Base-by-base conservation (phyloP, 1,140 invertebrate species). In the Drosophila subobscura region DNA sequence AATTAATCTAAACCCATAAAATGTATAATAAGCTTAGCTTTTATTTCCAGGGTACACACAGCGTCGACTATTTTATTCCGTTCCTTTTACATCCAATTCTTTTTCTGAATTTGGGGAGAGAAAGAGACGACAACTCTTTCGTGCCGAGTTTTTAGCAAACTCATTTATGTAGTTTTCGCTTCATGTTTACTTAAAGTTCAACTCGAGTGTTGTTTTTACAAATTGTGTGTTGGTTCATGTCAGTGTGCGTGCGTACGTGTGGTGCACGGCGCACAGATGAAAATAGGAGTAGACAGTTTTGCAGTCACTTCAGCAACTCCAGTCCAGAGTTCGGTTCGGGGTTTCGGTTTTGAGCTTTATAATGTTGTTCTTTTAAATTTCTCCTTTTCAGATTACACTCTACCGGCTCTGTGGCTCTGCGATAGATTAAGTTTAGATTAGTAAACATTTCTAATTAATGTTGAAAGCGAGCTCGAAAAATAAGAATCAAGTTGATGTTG, bases 121-220 rank as follows among this genome's bases (percentile, higher is more conserved):
- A 45, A 37, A 40, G 22, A 52, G 54, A 59, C 52, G 79, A 71
- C 75, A 83, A 78, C 67, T 81, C 77, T 74, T 81, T 68, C 53
- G 77, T 79, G 63, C 72, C 44, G 67, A 81, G 83, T 86, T 88
- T 85, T 88, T 78, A 81, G 78, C 83, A 86, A 86, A 86, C 81
- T 86, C 81, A 86, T 86, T 86, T 86, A 88, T 86, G 74, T 81
- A 86, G 78, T 86, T 81, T 74, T 78, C 83, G 74, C 64, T 88
- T 78, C 74, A 81, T 86, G 81, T 86, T 86, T 86, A 83, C 78
- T 88, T 86, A 85, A 86, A 81, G 81, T 85, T 85, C 73, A 77
- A 74, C 77, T 89, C 77, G 74, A 89, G 86, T 89, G 85, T 89
- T 89, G 77, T 89, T 89, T 89, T 89, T 89, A 89, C 85, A 89